Evolutionary conservation across 2,797 vertebrate species (phyloP).

Genomic region (Megaceryle alcyon): DNA sequence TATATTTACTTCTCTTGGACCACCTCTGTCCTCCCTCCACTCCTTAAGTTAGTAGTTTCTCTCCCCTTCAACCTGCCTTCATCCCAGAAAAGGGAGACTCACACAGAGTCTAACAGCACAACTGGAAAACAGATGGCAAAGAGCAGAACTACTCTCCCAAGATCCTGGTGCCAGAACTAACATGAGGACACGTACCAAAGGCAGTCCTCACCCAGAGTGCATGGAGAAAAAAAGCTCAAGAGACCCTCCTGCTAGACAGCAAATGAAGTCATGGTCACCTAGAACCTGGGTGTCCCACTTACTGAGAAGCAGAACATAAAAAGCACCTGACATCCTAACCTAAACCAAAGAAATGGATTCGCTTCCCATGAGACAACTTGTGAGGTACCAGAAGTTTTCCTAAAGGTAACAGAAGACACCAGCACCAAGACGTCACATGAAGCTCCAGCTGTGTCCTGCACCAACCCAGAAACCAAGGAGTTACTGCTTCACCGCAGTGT

Average conservation of each 20-base stretch:
- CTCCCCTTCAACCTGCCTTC: not conserved
- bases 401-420: not conserved
- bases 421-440: accelerated
- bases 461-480: not conserved
- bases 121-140: not conserved
- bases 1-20: not conserved
- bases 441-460: not conserved
- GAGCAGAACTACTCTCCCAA: not conserved
- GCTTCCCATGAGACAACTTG: not conserved
- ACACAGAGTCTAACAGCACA: not conserved
- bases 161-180: not conserved
- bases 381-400: not conserved
- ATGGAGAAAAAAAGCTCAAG: not conserved
- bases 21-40: not conserved
- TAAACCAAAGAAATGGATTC: not conserved
- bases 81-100: not conserved
- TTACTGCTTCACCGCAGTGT: not conserved
- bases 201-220: not conserved
- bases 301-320: not conserved
- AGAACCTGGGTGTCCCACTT: not conserved
- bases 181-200: not conserved
- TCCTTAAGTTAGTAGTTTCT: not conserved
- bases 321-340: not conserved
- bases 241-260: not conserved
- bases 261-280: not conserved